Conservation (phyloP, 2,888 invertebrate genomes). For the Amphimallon solstitiale region DNA sequence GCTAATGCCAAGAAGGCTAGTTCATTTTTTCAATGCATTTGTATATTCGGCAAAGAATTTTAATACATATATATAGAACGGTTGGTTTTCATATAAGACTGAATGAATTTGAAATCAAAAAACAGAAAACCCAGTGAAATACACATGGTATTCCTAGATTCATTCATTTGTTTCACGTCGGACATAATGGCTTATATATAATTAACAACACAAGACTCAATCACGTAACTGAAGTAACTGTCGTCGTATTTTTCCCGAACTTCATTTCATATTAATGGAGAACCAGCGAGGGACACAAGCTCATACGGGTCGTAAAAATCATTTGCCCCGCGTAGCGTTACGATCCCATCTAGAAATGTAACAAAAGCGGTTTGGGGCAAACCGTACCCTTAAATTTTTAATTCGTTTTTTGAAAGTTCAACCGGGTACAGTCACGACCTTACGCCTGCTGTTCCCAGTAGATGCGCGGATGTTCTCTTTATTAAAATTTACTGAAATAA, state of each 20-base stretch:
- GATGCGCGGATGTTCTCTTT: too few relatives aligned
- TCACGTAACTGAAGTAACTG: constrained; percentile 19
- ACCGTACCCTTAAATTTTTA: constrained; percentile 14
- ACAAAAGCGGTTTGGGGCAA: constrained; percentile 7
- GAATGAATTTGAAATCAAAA: too few relatives aligned
- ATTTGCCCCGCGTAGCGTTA: constrained; percentile 8
- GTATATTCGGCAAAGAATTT: too few relatives aligned
- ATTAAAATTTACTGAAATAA: too few relatives aligned
- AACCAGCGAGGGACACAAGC: background rate
- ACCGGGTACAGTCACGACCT: background rate
- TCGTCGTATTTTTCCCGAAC: constrained; percentile 18
- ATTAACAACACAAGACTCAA: constrained; percentile 13
- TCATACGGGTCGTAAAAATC: constrained; percentile 19
- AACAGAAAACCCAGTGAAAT: too few relatives aligned
- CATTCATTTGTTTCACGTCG: background rate
- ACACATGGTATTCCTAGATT: too few relatives aligned
- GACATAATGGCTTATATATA: constrained; percentile 5
- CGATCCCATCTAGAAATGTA: background rate
- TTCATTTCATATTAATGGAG: constrained; percentile 16
- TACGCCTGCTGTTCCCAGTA: background rate
- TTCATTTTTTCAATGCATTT: too few relatives aligned
- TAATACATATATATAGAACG: too few relatives aligned
- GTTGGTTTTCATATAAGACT: too few relatives aligned
- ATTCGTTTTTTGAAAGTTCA: constrained; percentile 4
- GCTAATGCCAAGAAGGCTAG: too few relatives aligned